These are phyloP conservation scores for Alca torda DNA, from an alignment of 2,797 vertebrate species.

Conservation along the genomic window DNA sequence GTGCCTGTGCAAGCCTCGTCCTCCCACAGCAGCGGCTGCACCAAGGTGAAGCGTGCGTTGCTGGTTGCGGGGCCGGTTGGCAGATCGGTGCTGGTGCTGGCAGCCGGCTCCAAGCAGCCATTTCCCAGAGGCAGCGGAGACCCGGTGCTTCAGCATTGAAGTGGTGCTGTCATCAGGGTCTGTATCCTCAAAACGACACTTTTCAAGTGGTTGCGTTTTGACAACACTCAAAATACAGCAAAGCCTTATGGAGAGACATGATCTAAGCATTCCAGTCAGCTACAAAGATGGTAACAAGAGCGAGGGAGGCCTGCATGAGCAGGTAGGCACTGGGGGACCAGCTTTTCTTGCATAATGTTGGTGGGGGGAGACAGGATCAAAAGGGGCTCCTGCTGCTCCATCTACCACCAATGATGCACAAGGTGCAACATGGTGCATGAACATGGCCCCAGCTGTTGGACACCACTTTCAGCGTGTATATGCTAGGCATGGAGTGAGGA, in stretches of 20 bases:
- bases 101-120: neutral
- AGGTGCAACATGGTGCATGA: neutral
- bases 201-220: neutral
- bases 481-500: neutral
- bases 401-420: neutral
- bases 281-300: neutral
- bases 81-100: neutral
- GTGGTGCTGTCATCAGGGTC: neutral
- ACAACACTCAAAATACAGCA: neutral
- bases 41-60: neutral
- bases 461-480: neutral
- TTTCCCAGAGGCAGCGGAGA: neutral
- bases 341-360: neutral
- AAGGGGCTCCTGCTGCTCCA: neutral
- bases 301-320: neutral
- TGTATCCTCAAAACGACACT: neutral
- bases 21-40: conserved; percentile 12
- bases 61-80: neutral
- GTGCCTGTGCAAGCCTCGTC: neutral
- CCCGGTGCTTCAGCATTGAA: neutral
- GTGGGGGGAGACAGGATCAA: neutral
- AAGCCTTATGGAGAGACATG: neutral
- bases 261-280: neutral
- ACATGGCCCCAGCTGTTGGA: neutral
- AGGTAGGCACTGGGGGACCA: neutral